These are phyloP conservation scores for Drosophila seguyi DNA, from an alignment of 1,140 invertebrate species.

Conservation along the genomic window DNA sequence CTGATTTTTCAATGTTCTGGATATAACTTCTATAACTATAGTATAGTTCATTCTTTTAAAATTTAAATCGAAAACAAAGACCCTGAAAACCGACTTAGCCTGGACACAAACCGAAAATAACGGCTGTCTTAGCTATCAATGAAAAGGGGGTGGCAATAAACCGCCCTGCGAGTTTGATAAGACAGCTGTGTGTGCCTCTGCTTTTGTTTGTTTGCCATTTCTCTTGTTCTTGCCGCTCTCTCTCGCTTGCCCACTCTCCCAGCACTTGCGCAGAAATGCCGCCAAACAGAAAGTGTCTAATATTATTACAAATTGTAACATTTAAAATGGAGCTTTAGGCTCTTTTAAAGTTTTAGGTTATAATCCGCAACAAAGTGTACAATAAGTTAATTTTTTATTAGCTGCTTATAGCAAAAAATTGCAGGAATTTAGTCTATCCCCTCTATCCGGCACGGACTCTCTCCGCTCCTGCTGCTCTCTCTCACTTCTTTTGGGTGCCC, in stretches of 20 bases:
- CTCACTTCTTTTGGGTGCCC: constrained; percentile 62
- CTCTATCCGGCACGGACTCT: constrained; percentile 12
- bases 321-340: constrained; percentile 1
- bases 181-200: constrained; percentile 32
- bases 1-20: too few species aligned
- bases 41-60: neutral
- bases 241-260: constrained; percentile 4
- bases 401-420: neutral
- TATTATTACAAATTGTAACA: constrained; percentile 13
- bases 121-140: constrained; percentile 25
- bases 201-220: constrained; percentile 51
- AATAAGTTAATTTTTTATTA: constrained; percentile 1
- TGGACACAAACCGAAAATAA: constrained; percentile 41
- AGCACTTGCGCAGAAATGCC: constrained; percentile 46
- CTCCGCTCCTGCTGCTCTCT: constrained; percentile 11
- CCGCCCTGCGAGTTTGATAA: constrained; percentile 35
- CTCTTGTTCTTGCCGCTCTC: constrained; percentile 35
- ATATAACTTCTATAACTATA: too few species aligned
- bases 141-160: constrained; percentile 55
- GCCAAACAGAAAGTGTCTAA: constrained; percentile 23
- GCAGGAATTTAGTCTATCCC: neutral
- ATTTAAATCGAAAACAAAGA: neutral
- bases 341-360: neutral
- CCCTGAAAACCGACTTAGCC: constrained; percentile 3
- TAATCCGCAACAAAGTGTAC: neutral